A percentile compares a stretch with the other conserved stretches of the same genome.
These are phyloP conservation scores for Thysanoteuthis rhombus DNA, from an alignment of 2,888 invertebrate genomes.

Conservation along the genomic window DNA sequence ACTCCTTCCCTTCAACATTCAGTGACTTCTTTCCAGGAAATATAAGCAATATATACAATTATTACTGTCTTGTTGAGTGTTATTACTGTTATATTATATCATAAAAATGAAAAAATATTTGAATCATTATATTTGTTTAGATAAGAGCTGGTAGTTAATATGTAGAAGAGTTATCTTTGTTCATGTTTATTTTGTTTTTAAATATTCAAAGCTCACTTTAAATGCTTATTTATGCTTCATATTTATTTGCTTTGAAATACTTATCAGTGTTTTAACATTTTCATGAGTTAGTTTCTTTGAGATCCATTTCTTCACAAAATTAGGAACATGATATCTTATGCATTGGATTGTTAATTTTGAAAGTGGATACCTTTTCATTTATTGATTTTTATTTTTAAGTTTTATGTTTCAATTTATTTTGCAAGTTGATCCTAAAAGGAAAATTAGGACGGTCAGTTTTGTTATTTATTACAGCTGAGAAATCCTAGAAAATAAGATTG, in stretches of 20 bases:
- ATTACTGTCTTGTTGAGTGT: not conserved
- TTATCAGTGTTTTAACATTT: not conserved
- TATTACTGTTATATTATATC: not conserved
- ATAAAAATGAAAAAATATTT: not conserved
- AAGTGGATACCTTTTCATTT: not conserved
- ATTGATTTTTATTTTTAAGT: too few species aligned
- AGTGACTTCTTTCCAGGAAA: slow-evolving; percentile 12
- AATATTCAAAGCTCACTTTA: not conserved
- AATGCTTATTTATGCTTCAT: not conserved
- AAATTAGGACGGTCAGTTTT: not conserved
- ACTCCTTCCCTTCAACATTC: slow-evolving; percentile 12
- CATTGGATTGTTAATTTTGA: not conserved
- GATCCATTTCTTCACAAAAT: not conserved
- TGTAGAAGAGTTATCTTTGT: slow-evolving; percentile 12
- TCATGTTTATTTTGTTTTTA: not conserved
- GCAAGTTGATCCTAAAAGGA: not conserved
- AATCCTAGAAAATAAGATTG: not conserved
- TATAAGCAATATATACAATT: not conserved
- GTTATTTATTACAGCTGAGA: not conserved
- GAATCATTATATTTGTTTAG: not conserved
- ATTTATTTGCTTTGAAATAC: not conserved
- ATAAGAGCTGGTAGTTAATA: not conserved
- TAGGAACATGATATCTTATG: not conserved
- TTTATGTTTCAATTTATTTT: not conserved
- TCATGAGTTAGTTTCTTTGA: not conserved